A percentile compares a stretch with the other conserved stretches of the same genome.
These are phyloP conservation scores for Grammomys surdaster DNA, from an alignment of 2,113 vertebrate species.

Conservation along the genomic window DNA sequence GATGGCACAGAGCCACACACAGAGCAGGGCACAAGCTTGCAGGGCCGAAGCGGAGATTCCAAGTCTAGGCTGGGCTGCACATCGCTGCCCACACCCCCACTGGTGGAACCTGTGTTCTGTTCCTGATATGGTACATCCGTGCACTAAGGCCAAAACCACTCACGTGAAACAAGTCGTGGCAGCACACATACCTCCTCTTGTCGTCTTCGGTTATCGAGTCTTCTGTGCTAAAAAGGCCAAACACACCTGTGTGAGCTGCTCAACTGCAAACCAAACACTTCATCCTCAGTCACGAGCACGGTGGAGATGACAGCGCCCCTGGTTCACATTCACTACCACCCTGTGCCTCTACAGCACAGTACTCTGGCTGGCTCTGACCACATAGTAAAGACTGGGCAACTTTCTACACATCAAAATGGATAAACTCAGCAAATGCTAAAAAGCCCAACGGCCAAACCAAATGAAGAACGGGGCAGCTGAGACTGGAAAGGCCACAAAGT, in stretches of 20 bases:
- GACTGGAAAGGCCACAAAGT: not conserved
- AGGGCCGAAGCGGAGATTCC: not conserved
- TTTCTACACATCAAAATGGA: not conserved
- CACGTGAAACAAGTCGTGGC: not conserved
- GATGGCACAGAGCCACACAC: fast-evolving
- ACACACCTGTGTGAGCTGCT: constrained; percentile 69
- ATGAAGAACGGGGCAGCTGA: not conserved
- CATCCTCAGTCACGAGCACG: not conserved
- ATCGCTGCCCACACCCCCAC: not conserved
- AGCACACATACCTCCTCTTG: constrained; percentile 92
- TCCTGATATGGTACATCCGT: not conserved
- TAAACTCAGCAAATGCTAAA: not conserved
- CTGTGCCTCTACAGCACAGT: not conserved
- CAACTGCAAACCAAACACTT: constrained; percentile 13
- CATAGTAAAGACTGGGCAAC: not conserved
- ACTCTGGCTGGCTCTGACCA: not conserved
- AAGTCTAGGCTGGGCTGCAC: not conserved
- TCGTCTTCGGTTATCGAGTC: constrained; percentile 94
- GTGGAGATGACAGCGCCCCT: not conserved
- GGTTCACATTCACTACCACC: not conserved
- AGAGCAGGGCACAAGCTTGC: not conserved
- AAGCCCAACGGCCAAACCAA: not conserved
- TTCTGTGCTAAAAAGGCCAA: constrained; percentile 91
- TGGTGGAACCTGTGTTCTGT: not conserved
- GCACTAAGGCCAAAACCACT: not conserved